These are phyloP conservation scores for Sinodicranocentrus sp. DNA, from an alignment of 2,888 invertebrate genomes.

Conservation along the genomic window DNA sequence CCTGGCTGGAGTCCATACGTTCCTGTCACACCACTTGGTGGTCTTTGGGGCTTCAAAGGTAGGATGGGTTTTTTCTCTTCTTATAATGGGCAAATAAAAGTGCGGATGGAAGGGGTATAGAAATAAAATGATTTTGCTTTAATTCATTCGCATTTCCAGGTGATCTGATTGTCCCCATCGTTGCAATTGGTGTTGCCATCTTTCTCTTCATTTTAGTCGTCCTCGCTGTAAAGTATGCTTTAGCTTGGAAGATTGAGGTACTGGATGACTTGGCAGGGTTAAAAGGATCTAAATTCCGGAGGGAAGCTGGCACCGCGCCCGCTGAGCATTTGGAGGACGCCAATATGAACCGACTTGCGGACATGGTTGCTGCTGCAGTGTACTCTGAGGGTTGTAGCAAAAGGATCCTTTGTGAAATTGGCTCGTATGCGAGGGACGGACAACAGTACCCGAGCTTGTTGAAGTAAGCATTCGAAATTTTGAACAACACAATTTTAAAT, in stretches of 20 bases:
- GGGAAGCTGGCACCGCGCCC: conserved; percentile 50
- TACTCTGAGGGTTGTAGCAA: conserved; percentile 71
- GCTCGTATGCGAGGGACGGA: conserved; percentile 62
- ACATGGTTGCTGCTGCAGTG: conserved; percentile 68
- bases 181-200: conserved; percentile 74
- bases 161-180: conserved; percentile 75
- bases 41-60: conserved; percentile 73
- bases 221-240: conserved; percentile 75
- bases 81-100: no score
- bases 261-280: conserved; percentile 58
- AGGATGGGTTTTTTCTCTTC: no score
- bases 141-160: conserved; percentile 53
- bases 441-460: conserved; percentile 53
- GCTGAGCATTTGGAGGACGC: conserved; percentile 67
- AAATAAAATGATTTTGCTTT: not conserved
- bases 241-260: conserved; percentile 72
- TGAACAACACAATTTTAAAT: no score
- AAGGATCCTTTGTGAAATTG: conserved; percentile 72
- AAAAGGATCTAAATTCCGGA: not conserved
- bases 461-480: no score
- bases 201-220: conserved; percentile 74
- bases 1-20: conserved; percentile 71
- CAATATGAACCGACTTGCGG: conserved; percentile 63
- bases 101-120: not conserved
- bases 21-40: conserved; percentile 75